Conservation (phyloP, 2,797 vertebrate species). For the Chanos chanos region DNA sequence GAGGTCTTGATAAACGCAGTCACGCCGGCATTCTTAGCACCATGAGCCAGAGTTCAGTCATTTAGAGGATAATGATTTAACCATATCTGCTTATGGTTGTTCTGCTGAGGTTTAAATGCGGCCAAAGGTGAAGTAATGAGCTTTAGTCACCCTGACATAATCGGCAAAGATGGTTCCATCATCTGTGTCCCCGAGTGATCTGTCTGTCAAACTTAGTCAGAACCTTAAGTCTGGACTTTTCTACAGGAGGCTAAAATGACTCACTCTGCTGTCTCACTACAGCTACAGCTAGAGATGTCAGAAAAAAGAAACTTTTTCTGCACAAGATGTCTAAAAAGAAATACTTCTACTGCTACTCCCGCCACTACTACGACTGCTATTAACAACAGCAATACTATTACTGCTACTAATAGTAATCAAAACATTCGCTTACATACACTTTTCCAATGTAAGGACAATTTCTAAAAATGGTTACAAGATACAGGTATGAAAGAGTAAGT, state of each 20-base stretch:
- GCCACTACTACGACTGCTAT: too few species aligned
- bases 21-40: too few species aligned
- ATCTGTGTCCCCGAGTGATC: neutral
- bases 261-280: neutral
- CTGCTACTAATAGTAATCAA: too few species aligned
- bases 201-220: neutral
- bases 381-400: too few species aligned
- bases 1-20: too few species aligned
- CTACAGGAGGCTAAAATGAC: neutral
- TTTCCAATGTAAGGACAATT: too few species aligned
- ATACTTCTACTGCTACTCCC: neutral
- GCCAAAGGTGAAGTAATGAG: constrained; percentile 4
- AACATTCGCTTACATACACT: too few species aligned
- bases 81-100: too few species aligned
- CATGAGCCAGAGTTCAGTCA: too few species aligned
- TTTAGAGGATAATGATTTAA: neutral
- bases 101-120: too few species aligned
- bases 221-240: neutral
- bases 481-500: too few species aligned
- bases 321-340: neutral
- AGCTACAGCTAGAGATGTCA: neutral
- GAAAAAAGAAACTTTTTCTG: neutral
- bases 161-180: constrained; percentile 9
- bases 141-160: constrained; percentile 15
- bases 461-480: too few species aligned